phyloP scores from a whole-genome alignment of 2,113 vertebrate species.

The Cryptomyrus ogoouensis region DNA sequence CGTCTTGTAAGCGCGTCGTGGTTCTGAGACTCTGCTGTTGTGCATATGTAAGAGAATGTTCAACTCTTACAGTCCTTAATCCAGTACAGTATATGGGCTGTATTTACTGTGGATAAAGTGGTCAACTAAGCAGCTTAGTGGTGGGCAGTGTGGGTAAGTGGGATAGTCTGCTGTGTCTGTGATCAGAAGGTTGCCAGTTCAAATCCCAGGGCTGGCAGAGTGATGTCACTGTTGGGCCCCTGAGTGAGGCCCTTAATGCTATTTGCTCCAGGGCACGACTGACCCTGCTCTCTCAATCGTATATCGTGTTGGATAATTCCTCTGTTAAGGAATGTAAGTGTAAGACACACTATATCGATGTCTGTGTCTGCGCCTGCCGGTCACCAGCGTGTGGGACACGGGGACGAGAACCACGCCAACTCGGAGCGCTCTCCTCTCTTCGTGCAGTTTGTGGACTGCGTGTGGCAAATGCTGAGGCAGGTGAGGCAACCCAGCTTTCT shows the following conservation, averaged over 20 bases:
- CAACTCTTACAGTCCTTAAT: background rate
- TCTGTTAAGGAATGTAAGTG: background rate
- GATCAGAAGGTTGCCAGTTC: background rate
- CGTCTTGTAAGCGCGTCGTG: background rate
- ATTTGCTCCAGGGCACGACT: background rate
- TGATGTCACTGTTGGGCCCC: background rate
- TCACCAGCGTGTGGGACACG: conserved; percentile 82
- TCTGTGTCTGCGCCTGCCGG: background rate
- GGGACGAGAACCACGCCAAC: conserved; percentile 83
- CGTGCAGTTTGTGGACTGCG: conserved; percentile 94
- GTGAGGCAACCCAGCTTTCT: conserved; percentile 49
- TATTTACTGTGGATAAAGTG: background rate
- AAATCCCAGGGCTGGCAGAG: background rate
- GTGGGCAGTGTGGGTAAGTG: background rate
- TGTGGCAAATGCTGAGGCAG: conserved; percentile 97
- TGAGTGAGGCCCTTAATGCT: background rate
- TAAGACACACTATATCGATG: background rate
- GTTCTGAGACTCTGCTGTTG: background rate
- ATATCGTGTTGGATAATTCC: too few relatives aligned
- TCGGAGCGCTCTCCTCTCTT: conserved; percentile 93
- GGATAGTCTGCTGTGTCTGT: background rate
- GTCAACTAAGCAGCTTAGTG: background rate
- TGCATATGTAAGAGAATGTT: background rate
- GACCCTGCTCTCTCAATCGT: background rate
- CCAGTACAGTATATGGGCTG: background rate